These are phyloP conservation scores for Adineta ricciae DNA, from an alignment of 2,888 invertebrate genomes.

Conservation along the genomic window DNA sequence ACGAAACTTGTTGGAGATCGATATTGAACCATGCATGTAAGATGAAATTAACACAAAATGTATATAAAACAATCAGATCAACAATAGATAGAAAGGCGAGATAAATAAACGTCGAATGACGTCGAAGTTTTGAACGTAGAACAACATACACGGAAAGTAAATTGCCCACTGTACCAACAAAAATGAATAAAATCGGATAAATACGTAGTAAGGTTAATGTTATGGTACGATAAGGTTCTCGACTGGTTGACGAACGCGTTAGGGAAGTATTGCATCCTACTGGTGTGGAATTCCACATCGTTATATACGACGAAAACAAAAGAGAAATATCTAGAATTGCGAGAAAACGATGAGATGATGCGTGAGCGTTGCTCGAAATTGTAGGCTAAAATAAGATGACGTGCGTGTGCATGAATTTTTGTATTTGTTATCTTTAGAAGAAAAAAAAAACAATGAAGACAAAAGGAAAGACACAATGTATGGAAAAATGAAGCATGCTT, in stretches of 20 bases:
- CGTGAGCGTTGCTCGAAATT: neutral
- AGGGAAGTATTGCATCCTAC: neutral
- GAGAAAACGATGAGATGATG: neutral
- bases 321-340: neutral
- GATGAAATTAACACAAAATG: constrained; percentile 32
- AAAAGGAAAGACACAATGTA: neutral
- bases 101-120: constrained; percentile 32
- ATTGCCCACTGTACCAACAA: constrained; percentile 19
- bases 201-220: neutral
- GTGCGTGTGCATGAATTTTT: neutral
- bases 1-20: constrained; percentile 24
- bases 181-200: neutral
- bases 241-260: neutral
- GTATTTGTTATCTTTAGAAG: neutral
- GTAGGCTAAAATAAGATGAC: neutral
- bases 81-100: constrained; percentile 28
- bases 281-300: neutral
- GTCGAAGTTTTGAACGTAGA: constrained; percentile 25
- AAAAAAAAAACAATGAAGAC: neutral
- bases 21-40: constrained; percentile 23
- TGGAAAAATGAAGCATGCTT: neutral
- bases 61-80: constrained; percentile 27
- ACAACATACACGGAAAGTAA: constrained; percentile 28
- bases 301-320: neutral
- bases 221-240: constrained; percentile 8